phyloP scores from a whole-genome alignment of 2,888 invertebrate species.

The Drosophila pseudotakahashii region DNA sequence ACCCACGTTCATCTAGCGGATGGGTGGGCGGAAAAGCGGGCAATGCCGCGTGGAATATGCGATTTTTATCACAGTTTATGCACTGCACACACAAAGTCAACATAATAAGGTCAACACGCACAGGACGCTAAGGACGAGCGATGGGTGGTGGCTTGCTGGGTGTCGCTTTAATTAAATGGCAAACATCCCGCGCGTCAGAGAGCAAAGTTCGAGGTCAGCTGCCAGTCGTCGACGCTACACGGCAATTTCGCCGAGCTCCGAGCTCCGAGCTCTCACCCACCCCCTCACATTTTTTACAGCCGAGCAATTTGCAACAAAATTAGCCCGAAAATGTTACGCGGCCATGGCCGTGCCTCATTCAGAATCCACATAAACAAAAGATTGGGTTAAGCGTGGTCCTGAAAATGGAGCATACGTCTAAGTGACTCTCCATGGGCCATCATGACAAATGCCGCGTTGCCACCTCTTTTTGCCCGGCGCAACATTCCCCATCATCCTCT shows the following conservation, averaged over 20 bases:
- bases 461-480: constrained; percentile 26
- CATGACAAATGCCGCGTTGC: constrained; percentile 55
- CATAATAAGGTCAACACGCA: constrained; percentile 75
- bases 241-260: constrained; percentile 37
- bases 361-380: constrained; percentile 59
- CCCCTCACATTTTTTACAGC: constrained; percentile 53
- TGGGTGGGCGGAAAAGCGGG: constrained; percentile 10
- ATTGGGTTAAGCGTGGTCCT: constrained; percentile 54
- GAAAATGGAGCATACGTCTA: constrained; percentile 45
- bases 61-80: constrained; percentile 79
- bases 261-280: neutral
- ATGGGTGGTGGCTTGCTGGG: constrained; percentile 13
- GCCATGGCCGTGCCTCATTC: constrained; percentile 51
- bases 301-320: constrained; percentile 75
- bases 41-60: constrained; percentile 61
- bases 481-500: neutral
- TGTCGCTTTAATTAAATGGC: constrained; percentile 69
- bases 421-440: constrained; percentile 42
- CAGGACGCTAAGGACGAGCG: constrained; percentile 39
- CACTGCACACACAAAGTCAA: constrained; percentile 75
- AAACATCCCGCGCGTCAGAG: constrained; percentile 53
- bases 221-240: constrained; percentile 30
- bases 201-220: constrained; percentile 71
- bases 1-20: constrained; percentile 31
- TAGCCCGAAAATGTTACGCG: constrained; percentile 59